phyloP scores from a whole-genome alignment of 2,888 invertebrate genomes.

The Drosophila mimica region DNA sequence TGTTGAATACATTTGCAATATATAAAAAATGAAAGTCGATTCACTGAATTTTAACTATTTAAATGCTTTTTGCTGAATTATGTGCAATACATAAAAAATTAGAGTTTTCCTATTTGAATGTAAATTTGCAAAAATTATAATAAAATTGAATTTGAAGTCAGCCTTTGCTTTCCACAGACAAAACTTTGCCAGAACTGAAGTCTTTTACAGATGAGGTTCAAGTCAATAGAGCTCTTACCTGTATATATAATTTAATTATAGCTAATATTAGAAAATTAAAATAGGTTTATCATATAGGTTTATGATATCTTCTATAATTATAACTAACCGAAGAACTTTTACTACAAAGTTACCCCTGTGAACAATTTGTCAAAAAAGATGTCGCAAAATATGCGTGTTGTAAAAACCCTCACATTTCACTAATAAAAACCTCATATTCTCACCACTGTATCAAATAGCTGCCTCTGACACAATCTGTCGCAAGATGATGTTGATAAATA shows the following conservation, averaged over 20 bases:
- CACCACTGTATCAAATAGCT: neutral
- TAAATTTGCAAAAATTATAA: neutral
- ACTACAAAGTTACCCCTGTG: neutral
- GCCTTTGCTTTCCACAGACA: too few relatives aligned
- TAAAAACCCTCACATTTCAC: neutral
- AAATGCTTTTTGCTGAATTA: too few relatives aligned
- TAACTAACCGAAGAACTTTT: too few relatives aligned
- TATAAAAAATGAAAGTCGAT: too few relatives aligned
- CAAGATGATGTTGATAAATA: neutral
- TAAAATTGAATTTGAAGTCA: neutral
- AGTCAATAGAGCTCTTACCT: too few relatives aligned
- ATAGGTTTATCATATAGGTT: too few relatives aligned
- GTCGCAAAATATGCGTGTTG: neutral
- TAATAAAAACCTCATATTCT: neutral
- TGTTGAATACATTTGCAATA: too few relatives aligned
- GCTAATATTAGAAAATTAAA: too few relatives aligned
- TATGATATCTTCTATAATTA: too few relatives aligned
- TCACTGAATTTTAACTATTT: too few relatives aligned
- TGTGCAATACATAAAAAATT: neutral
- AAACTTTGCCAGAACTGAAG: too few relatives aligned
- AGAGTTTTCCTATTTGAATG: rapidly evolving
- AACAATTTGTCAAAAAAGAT: neutral
- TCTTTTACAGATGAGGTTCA: neutral
- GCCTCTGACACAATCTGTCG: neutral
- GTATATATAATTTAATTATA: too few relatives aligned